Percentiles rank a stretch among this genome's conserved stretches.
Conservation (phyloP, 2,797 vertebrate genomes). For the Bucorvus abyssinicus region DNA sequence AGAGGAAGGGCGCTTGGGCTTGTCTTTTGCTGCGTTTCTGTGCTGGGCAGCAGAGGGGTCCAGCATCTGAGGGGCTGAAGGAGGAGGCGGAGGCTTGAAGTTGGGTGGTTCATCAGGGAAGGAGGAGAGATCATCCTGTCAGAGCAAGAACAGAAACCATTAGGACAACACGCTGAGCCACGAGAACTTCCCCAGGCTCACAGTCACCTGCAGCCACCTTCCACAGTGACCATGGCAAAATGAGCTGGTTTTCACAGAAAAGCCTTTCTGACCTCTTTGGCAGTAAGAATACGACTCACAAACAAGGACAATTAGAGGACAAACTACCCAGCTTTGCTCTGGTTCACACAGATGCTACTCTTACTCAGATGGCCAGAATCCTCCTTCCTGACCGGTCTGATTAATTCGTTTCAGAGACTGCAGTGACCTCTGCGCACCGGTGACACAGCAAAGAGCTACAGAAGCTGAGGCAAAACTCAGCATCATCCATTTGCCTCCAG, state of each 20-base stretch:
- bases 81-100: conserved; percentile 83
- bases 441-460: background rate
- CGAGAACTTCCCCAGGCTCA: background rate
- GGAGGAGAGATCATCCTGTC: conserved; percentile 88
- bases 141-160: conserved; percentile 56
- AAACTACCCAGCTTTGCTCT: background rate
- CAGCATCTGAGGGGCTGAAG: conserved; percentile 59
- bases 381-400: background rate
- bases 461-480: background rate
- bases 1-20: conserved; percentile 79
- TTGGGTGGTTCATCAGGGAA: conserved; percentile 82
- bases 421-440: background rate
- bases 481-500: background rate
- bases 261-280: background rate
- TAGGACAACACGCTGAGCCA: background rate
- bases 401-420: background rate
- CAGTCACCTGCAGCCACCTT: background rate
- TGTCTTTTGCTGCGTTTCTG: conserved; percentile 73
- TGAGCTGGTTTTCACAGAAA: background rate
- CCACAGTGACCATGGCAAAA: fast-evolving
- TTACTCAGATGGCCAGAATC: background rate
- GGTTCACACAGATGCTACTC: background rate
- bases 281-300: fast-evolving
- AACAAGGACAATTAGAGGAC: background rate
- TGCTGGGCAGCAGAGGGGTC: conserved; percentile 57